Evolutionary conservation across 1,140 invertebrate species (phyloP), one percentile per base, ranked within the genome.

Genomic region (Drosophila pallidifrons): DNA sequence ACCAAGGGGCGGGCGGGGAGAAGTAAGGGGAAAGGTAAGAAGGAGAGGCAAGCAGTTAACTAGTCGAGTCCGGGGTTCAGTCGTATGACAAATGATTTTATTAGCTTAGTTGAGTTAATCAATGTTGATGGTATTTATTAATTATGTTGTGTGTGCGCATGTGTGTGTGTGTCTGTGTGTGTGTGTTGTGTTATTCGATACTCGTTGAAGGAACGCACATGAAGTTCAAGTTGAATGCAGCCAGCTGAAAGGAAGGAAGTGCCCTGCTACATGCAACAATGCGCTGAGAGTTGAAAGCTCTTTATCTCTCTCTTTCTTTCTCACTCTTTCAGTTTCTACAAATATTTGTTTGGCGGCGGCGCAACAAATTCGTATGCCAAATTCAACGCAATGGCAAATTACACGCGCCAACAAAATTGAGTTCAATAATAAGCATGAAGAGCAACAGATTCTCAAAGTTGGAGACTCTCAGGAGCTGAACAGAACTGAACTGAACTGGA

Each of bases 41-140:
- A 8, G 35, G n/a, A 35, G 38, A 43, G 20, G 20, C 20, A 25
- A 25, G 46, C 54, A 45, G 63, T 68, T 88, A 88, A 87, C 83
- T 82, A 88, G 81, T 85, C 81, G 71, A 79, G 49, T 30, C 49
- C 58, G 58, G 46, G 86, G 81, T 76, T 75, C 86, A 79, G 81
- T 85, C 85, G 83, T 87, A 89, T 89, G 85, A 89, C 85, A 89
- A 89, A 89, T 89, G 85, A 89, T 89, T 89, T 89, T 89, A 89
- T 89, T 89, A 89, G 85, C 85, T 89, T 89, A 89, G 85, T 89
- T 89, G 85, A 89, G 85, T 89, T 89, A 89, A 89, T 89, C 85
- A 89, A 89, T 89, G 85, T 89, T 89, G 85, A 89, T 89, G 85
- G 85, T 89, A 89, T 89, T 89, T 89, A 89, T 89, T 89, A 89